Evolutionary conservation across 1,140 invertebrate genomes (phyloP), one percentile per base, ranked within the genome.

Genomic region (Rhynchophorus ferrugineus): DNA sequence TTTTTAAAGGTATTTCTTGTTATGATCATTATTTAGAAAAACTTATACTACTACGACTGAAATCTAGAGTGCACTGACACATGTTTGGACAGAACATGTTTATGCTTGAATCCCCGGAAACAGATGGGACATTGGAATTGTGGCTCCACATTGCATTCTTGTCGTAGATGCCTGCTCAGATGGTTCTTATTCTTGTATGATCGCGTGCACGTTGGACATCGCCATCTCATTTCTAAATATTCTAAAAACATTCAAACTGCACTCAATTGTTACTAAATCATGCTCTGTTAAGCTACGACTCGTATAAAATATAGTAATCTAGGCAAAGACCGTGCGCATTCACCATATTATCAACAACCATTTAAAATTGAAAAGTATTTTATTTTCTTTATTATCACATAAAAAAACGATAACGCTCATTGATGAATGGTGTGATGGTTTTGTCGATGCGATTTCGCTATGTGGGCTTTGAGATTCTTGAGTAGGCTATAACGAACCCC

Each of bases 171-270:
- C 17, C 35, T 18, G 13, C 7, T 6, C 35, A 47, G 11, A 8
- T 35, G 33, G 1, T 18, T 20, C 37, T 38, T 47, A 6, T 38
- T n/a, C 19, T 47, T 47, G 33, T 47, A 47, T 2, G 45, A 38
- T 38, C 29, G 35, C 2, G 11, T 29, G 34, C 45, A 47, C 5
- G 44, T 48, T 6, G 50, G 50, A 34, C 50, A 53, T 37, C 24
- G 5, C 24, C 24, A 29, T 29, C 24, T 29, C 5, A 29, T 29
- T 6, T 11, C 5, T 5, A 11, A 11, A 29, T 29, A 29, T 6
- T 29, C 24, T 29, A 29, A 29, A 29, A 29, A 29, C n/a, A n/a
- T n/a, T n/a, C n/a, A n/a, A n/a, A n/a, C n/a, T n/a, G n/a, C n/a
- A n/a, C n/a, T n/a, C n/a, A n/a, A n/a, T n/a, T n/a, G n/a, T n/a